A percentile compares a stretch with the other conserved stretches of the same genome.
phyloP scores from a whole-genome alignment of 2,113 vertebrate genomes.

The Penelope pileata region DNA sequence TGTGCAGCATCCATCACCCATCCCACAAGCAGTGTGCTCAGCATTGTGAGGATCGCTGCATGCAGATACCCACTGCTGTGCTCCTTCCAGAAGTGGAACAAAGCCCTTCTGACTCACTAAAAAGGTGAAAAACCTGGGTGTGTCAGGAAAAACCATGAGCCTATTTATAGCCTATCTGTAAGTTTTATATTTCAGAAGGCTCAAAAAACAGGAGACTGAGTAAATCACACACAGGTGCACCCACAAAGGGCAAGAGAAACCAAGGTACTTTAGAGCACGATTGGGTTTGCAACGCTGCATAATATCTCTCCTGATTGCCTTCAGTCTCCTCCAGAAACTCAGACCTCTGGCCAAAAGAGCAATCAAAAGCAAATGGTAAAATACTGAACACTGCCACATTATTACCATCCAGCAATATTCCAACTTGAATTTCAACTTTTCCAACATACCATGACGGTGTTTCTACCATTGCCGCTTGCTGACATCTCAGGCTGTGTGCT shows the following conservation, averaged over 20 bases:
- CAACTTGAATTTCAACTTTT: background rate
- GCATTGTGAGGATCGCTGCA: background rate
- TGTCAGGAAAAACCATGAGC: background rate
- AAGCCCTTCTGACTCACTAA: background rate
- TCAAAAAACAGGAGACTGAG: background rate
- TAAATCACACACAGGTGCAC: background rate
- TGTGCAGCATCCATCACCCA: background rate
- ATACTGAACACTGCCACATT: fast-evolving
- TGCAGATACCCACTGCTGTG: fast-evolving
- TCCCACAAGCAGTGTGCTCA: background rate
- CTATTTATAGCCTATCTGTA: background rate
- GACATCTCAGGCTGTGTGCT: background rate
- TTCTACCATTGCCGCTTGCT: background rate
- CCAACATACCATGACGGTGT: background rate
- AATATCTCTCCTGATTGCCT: background rate
- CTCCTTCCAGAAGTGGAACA: background rate
- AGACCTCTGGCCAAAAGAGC: background rate
- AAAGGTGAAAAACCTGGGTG: background rate
- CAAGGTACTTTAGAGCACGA: fast-evolving
- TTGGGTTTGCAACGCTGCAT: fast-evolving
- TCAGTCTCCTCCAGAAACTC: background rate
- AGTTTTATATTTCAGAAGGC: background rate
- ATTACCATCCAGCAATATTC: background rate
- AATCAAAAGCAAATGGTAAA: background rate
- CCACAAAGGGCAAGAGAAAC: background rate